Percentiles rank a stretch among this genome's conserved stretches.
phyloP scores from a whole-genome alignment of 2,113 vertebrate species.

The Phyllostomus hastatus region DNA sequence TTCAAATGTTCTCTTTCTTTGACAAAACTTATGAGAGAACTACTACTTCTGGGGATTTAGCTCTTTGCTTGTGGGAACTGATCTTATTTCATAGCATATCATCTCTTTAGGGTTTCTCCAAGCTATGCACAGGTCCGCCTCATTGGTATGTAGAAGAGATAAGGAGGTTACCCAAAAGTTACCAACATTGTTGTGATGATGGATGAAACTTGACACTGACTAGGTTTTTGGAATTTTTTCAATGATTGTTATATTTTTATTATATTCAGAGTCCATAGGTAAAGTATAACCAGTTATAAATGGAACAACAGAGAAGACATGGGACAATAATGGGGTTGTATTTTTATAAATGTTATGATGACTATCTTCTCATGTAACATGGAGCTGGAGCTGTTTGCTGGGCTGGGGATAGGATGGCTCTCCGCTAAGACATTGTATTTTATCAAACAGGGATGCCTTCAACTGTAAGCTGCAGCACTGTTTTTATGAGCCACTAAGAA shows the following conservation, averaged over 20 bases:
- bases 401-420: neutral
- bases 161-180: neutral
- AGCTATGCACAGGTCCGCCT: neutral
- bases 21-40: conserved; percentile 28
- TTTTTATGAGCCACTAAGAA: neutral
- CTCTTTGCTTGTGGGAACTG: conserved; percentile 14
- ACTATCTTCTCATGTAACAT: neutral
- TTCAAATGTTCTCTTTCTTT: conserved; percentile 40
- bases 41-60: conserved; percentile 40
- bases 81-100: conserved; percentile 22
- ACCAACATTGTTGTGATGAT: neutral
- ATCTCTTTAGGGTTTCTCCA: conserved; percentile 11
- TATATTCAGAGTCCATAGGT: neutral
- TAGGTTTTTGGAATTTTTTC: neutral
- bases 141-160: neutral
- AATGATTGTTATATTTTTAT: neutral
- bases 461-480: neutral
- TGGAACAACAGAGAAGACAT: neutral
- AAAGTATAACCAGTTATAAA: neutral
- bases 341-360: neutral
- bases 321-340: neutral
- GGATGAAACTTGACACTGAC: neutral
- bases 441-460: neutral
- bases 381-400: neutral
- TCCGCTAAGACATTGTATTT: neutral